Conservation (phyloP, 2,113 vertebrate species). For the Notiomystis cincta region DNA sequence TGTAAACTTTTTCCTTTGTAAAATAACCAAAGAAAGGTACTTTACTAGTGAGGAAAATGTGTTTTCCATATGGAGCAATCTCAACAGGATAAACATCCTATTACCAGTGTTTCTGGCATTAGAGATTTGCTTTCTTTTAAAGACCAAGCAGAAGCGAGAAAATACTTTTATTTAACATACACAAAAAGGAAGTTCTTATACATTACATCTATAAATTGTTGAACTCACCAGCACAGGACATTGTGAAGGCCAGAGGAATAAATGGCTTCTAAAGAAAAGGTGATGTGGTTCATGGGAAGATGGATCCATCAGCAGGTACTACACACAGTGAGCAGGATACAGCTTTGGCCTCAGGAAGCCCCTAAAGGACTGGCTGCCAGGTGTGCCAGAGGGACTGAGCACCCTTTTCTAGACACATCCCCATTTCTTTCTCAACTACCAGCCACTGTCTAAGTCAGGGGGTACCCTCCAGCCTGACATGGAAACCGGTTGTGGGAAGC, state of each 20-base stretch:
- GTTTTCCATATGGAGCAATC: background rate
- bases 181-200: background rate
- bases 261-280: background rate
- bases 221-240: background rate
- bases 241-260: background rate
- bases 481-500: background rate
- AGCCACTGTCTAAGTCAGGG: background rate
- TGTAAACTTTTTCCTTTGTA: conserved; percentile 45
- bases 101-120: background rate
- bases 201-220: background rate
- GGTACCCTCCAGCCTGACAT: background rate
- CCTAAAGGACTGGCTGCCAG: background rate
- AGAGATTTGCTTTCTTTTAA: background rate
- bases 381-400: background rate
- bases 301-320: background rate
- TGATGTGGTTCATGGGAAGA: background rate
- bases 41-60: background rate
- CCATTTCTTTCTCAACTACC: background rate
- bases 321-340: fast-evolving
- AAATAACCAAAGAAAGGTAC: conserved; percentile 1
- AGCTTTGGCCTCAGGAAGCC: background rate
- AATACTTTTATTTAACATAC: background rate
- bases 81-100: background rate
- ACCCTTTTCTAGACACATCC: background rate
- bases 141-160: conserved; percentile 28